These are phyloP conservation scores for Artibeus jamaicensis DNA, from an alignment of 2,797 vertebrate species.

Conservation along the genomic window DNA sequence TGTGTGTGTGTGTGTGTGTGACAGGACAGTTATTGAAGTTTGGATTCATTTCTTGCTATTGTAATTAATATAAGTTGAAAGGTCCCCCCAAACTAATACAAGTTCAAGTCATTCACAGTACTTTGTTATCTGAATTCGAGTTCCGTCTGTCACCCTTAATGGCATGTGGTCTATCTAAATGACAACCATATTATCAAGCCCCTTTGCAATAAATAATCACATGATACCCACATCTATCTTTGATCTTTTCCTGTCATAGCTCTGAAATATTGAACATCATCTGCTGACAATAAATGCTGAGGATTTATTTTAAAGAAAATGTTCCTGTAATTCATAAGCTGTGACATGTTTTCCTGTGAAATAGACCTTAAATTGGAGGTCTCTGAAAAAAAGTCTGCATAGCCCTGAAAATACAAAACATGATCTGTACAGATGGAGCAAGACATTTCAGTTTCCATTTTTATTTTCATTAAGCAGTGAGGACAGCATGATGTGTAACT, in stretches of 20 bases:
- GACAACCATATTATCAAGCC: slow-evolving; percentile 68
- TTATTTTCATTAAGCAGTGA: neutral
- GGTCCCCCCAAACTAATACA: slow-evolving; percentile 67
- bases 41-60: slow-evolving; percentile 48
- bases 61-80: slow-evolving; percentile 52
- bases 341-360: neutral
- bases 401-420: neutral
- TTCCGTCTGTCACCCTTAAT: slow-evolving; percentile 69
- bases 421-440: neutral
- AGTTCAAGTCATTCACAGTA: slow-evolving; percentile 67
- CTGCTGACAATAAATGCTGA: slow-evolving; percentile 60
- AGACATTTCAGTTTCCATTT: neutral
- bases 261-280: slow-evolving; percentile 73
- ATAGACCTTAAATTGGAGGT: neutral
- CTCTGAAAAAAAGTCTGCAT: neutral
- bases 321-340: neutral
- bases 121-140: slow-evolving; percentile 74
- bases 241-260: slow-evolving; percentile 65
- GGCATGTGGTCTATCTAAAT: slow-evolving; percentile 66
- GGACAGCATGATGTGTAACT: neutral
- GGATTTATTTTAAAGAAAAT: slow-evolving; percentile 23
- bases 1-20: neutral
- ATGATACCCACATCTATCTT: slow-evolving; percentile 54
- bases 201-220: slow-evolving; percentile 63
- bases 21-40: neutral